Evolutionary conservation across 1,140 invertebrate species (phyloP), one percentile per base, ranked within the genome.

Genomic region (Caenorhabditis latens): DNA sequence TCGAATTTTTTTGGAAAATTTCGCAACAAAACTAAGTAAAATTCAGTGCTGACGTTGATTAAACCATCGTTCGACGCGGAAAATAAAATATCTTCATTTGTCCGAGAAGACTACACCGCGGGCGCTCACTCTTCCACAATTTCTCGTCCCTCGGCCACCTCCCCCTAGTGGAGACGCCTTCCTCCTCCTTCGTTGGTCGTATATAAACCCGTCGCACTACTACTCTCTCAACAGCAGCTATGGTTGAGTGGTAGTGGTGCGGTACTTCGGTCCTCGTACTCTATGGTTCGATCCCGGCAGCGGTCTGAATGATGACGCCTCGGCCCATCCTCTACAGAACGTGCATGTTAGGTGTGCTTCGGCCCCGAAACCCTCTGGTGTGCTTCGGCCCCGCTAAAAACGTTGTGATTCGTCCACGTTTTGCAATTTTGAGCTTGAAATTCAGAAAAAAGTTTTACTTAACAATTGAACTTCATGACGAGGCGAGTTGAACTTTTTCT

Each of bases 41-140:
- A 79, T 21, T 53, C 5, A 79, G 11, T 24, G 46, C 71, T 79
- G 71, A 79, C 71, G 71, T 79, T 50, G 71, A 79, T 21, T 79
- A 79, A 79, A 79, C 4, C 71, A 79, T 79, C 4, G 71, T 50
- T 8, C 5, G 16, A 16, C 4, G 42, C 42, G 4, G n/a, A 14
- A 21, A 71, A 46, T 16, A 46, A 42, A 21, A 79, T 50, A 79
- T 19, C 53, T 14, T 24, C 16, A 11, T 19, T 79, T 24, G 8
- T 79, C 21, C 71, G 46, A 50, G 71, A 50, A 46, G 5, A 79
- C 46, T 79, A 79, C 71, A 53, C 43, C 4, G 7, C 6, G 14
- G n/a, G 13, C 4, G n/a, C 21, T 79, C 53, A 13, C n/a, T 50
- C 13, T 40, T 79, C 71, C 71, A n/a, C 46, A 1, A 5, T 4